A percentile compares a stretch with the other conserved stretches of the same genome.
These are phyloP conservation scores for Formicarius rufipectus DNA, from an alignment of 2,113 vertebrate species.

Conservation along the genomic window DNA sequence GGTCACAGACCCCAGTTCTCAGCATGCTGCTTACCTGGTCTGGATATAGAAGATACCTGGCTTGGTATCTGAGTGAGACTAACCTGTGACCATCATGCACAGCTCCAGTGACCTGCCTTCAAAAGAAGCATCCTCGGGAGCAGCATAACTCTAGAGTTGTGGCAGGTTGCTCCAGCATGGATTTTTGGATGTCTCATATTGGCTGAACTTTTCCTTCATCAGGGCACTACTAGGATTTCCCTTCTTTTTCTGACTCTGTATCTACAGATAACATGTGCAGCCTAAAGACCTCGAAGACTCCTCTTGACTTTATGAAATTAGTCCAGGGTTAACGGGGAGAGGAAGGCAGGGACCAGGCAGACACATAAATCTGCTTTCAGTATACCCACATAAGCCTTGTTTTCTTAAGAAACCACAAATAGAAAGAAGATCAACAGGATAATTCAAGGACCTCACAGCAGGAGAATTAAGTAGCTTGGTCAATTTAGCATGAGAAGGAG, in stretches of 20 bases:
- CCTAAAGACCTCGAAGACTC: not conserved
- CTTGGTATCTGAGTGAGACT: not conserved
- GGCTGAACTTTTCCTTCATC: not conserved
- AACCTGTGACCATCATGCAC: not conserved
- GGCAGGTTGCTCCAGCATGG: accelerated
- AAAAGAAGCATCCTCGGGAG: not conserved
- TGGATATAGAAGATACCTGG: not conserved
- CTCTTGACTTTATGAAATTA: not conserved
- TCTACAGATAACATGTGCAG: not conserved
- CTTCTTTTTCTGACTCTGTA: not conserved
- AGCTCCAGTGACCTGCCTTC: not conserved
- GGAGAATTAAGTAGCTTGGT: not conserved
- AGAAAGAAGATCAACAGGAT: constrained; percentile 6
- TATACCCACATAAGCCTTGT: not conserved
- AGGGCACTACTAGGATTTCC: not conserved
- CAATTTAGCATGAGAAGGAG: not conserved
- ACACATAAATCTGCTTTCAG: not conserved
- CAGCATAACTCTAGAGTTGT: not conserved
- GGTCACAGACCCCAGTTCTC: not conserved
- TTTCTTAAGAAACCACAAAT: constrained; percentile 35
- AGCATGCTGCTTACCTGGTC: accelerated
- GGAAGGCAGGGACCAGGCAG: not conserved
- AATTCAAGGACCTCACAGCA: not conserved
- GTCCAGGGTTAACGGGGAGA: not conserved
- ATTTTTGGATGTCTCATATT: not conserved